phyloP scores from a whole-genome alignment of 2,113 vertebrate species.

The Poeciliopsis prolifica region DNA sequence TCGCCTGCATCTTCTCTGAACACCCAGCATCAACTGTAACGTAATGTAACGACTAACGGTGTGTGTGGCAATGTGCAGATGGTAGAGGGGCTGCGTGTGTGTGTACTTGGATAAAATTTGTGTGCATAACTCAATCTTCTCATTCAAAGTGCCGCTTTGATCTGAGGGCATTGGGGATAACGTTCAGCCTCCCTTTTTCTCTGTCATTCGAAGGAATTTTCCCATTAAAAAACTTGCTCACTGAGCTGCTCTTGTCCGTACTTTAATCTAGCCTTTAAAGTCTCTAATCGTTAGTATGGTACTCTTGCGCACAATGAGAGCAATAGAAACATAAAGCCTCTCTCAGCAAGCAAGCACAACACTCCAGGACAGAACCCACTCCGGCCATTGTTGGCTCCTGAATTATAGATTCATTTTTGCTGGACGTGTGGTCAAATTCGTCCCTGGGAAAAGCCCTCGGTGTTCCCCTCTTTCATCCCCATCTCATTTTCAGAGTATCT shows the following conservation, averaged over 20 bases:
- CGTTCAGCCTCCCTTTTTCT: conserved; percentile 46
- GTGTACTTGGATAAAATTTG: conserved; percentile 26
- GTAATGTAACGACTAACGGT: conserved; percentile 25
- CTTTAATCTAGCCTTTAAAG: conserved; percentile 76
- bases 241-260: conserved; percentile 68
- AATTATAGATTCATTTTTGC: conserved; percentile 78
- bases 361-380: conserved; percentile 64
- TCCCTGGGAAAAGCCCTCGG: conserved; percentile 65
- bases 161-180: conserved; percentile 31
- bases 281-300: conserved; percentile 75
- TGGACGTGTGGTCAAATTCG: conserved; percentile 70
- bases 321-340: conserved; percentile 70
- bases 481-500: conserved; percentile 80
- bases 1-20: conserved; percentile 46
- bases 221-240: conserved; percentile 68
- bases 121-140: conserved; percentile 35
- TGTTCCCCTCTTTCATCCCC: conserved; percentile 68
- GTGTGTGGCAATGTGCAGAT: background rate
- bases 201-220: conserved; percentile 64
- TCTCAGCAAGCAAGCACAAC: conserved; percentile 73
- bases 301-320: conserved; percentile 70
- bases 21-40: conserved; percentile 10
- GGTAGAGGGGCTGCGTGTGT: background rate
- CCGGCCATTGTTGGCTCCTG: conserved; percentile 66
- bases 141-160: conserved; percentile 43